Evolutionary conservation across 2,888 invertebrate species (phyloP), one percentile per base, ranked within the genome.

Genomic region (Watsonalla cultraria): DNA sequence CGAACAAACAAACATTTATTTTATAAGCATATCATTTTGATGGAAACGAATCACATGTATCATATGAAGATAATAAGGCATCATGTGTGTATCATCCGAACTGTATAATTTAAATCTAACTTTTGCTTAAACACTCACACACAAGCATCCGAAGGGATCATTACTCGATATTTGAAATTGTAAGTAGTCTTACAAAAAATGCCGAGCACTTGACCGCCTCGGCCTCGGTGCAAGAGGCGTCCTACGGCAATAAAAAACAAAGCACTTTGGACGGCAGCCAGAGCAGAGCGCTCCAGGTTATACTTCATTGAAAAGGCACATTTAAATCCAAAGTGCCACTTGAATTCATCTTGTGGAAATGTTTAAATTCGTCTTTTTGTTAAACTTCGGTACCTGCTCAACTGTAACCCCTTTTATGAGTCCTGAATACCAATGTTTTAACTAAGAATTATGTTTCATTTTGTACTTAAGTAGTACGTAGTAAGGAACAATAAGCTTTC

Each of bases 231-330:
- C 76, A 65, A 69, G 68, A 72, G 72, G 66, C 69, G 65, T 68
- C 70, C 74, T 71, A 66, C 72, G 70, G 73, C 77, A 75, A 84
- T 84, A 87, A 88, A 88, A 87, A 90, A 83, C 78, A 78, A 82
- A 80, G 75, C 86, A 84, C 84, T 88, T 86, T 88, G 89, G 88
- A 81, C 76, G 70, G 66, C 66, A 82, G 86, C 89, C 89, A 88
- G 79, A 68, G 74, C 71, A 70, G 70, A 42, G 11, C 69, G 76
- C 73, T 74, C 73, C 69, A 69, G 71, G 77, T 75, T 79, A 79
- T 76, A 78, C 76, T 80, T 80, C 83, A 84, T 86, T 86, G 82
- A 84, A 86, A 81, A 78, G 79, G 78, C 80, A 72, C 79, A 75
- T 83, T 86, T 82, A 76, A 84, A 82, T 72, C 75, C 74, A 72